A percentile compares a stretch with the other conserved stretches of the same genome.
Conservation (phyloP, 2,888 invertebrate genomes). For the Sepioteuthis lessoniana region DNA sequence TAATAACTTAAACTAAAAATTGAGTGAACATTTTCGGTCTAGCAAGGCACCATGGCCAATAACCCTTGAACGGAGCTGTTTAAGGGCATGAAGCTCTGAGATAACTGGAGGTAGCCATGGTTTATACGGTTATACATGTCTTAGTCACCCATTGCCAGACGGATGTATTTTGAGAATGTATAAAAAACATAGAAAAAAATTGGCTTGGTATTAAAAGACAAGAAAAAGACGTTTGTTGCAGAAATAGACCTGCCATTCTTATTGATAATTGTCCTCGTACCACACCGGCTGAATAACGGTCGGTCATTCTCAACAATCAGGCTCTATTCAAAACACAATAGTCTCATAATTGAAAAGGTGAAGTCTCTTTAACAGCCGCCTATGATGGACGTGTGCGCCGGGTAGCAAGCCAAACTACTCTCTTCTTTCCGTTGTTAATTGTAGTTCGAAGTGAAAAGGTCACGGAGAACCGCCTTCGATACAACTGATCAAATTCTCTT, state of each 20-base stretch:
- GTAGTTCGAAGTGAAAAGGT: not conserved
- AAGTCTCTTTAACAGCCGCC: not conserved
- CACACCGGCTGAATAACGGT: not conserved
- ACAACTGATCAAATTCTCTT: slow-evolving; percentile 6
- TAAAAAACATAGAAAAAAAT: too few relatives aligned
- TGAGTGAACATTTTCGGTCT: not conserved
- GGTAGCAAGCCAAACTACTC: slow-evolving; percentile 6
- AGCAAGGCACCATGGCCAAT: not conserved
- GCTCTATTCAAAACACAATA: slow-evolving; percentile 33
- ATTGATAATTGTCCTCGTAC: slow-evolving; percentile 20
- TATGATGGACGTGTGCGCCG: not conserved
- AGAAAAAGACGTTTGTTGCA: not conserved
- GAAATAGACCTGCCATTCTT: not conserved
- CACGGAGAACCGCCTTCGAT: not conserved
- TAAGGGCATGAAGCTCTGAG: not conserved
- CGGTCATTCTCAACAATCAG: slow-evolving; percentile 33
- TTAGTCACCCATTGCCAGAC: not conserved
- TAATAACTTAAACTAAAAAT: not conserved
- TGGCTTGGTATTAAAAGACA: not conserved
- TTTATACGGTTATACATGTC: not conserved
- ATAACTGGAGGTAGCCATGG: not conserved
- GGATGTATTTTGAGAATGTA: slow-evolving; percentile 16
- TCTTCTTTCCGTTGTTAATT: slow-evolving; percentile 19
- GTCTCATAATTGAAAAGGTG: slow-evolving; percentile 13
- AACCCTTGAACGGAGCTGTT: not conserved